These are phyloP conservation scores for Epinephelus malabaricus DNA, from an alignment of 2,797 vertebrate genomes.

Conservation along the genomic window DNA sequence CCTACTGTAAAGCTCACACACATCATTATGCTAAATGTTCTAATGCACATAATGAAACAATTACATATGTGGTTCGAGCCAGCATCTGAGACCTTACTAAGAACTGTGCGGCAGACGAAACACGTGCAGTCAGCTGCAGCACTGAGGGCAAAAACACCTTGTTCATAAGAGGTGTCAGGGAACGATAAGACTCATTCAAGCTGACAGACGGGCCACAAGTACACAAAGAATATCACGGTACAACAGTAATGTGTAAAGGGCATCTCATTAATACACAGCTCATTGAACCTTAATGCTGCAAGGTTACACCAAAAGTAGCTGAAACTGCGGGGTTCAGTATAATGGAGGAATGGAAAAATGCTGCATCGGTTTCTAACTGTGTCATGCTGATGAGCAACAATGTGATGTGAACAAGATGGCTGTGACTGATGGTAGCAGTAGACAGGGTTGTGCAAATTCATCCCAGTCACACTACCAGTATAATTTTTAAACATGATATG, in stretches of 20 bases:
- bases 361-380: not conserved
- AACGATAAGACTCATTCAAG: constrained; percentile 12
- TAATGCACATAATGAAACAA: constrained; percentile 16
- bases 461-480: no score
- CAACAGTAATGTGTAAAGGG: constrained; percentile 18
- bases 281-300: not conserved
- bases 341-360: constrained; percentile 5
- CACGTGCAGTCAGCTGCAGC: constrained; percentile 11
- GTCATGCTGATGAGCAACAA: not conserved
- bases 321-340: not conserved
- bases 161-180: constrained; percentile 20
- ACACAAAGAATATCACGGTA: not conserved
- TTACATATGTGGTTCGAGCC: not conserved
- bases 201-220: constrained; percentile 10
- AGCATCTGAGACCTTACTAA: constrained; percentile 6
- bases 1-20: constrained; percentile 1
- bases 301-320: constrained; percentile 15
- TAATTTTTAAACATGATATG: no score
- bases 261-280: constrained; percentile 35
- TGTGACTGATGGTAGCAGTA: not conserved
- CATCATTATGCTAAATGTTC: not conserved
- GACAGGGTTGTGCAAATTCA: not conserved
- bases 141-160: constrained; percentile 19
- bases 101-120: constrained; percentile 18
- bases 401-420: not conserved